Conservation (phyloP, 1,140 invertebrate genomes). For the Hypothenemus hampei region DNA sequence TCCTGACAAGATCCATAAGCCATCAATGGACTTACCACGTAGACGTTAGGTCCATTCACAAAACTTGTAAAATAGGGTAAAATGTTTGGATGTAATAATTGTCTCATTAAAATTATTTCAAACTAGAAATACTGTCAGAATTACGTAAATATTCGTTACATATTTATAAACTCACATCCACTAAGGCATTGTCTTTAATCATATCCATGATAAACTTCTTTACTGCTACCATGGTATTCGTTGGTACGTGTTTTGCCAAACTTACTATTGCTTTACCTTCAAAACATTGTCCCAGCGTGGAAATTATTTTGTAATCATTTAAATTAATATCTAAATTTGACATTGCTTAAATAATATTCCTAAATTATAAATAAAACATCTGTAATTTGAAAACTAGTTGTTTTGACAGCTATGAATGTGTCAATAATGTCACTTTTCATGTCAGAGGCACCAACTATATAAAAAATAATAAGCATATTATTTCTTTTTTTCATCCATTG, state of each 20-base stretch:
- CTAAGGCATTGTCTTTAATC: slow-evolving; percentile 57
- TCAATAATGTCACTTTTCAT: no score
- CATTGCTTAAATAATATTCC: no score
- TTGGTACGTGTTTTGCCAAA: slow-evolving; percentile 62
- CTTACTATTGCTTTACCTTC: slow-evolving; percentile 62
- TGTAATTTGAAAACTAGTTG: no score
- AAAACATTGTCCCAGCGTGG: slow-evolving; percentile 62
- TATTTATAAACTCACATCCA: slow-evolving; percentile 51
- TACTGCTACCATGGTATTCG: slow-evolving; percentile 63
- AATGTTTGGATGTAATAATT: slow-evolving; percentile 75
- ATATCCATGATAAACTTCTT: slow-evolving; percentile 73
- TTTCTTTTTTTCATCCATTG: no score
- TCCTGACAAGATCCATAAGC: slow-evolving; percentile 75
- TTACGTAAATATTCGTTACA: not conserved
- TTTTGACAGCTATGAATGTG: no score
- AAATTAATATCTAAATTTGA: slow-evolving; percentile 33
- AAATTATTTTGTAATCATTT: slow-evolving; percentile 53
- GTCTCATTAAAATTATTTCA: slow-evolving; percentile 70
- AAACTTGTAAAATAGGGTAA: slow-evolving; percentile 69
- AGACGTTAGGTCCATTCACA: slow-evolving; percentile 67
- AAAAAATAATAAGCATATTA: no score
- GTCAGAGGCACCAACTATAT: no score
- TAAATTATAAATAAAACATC: no score
- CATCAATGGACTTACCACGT: slow-evolving; percentile 74
- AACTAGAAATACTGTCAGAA: slow-evolving; percentile 44